A percentile compares a stretch with the other conserved stretches of the same genome.
These are phyloP conservation scores for Pipistrellus pygmaeus DNA, from an alignment of 2,797 vertebrate genomes.

Conservation along the genomic window DNA sequence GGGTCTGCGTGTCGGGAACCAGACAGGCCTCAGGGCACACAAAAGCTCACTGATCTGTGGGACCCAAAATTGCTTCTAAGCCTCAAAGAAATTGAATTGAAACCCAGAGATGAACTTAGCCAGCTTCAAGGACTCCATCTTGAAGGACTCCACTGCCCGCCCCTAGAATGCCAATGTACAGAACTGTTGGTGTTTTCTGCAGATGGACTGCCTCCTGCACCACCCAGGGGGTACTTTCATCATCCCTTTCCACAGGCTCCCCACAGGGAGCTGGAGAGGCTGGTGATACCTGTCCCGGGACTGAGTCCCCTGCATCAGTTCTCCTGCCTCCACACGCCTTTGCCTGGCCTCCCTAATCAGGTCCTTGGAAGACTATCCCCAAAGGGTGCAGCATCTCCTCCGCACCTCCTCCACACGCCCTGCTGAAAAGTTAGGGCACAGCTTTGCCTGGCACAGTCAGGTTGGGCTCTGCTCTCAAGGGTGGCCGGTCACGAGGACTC, in stretches of 20 bases:
- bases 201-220: not conserved
- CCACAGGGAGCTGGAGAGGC: not conserved
- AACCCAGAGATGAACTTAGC: not conserved
- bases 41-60: not conserved
- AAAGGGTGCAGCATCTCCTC: not conserved
- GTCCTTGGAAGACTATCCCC: not conserved
- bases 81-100: not conserved
- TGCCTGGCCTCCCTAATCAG: not conserved
- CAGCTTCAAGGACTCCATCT: not conserved
- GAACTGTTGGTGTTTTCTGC: not conserved
- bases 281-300: not conserved
- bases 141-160: not conserved
- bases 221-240: not conserved
- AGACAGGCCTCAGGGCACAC: not conserved
- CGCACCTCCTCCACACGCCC: not conserved
- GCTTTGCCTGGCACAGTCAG: not conserved
- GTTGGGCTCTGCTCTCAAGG: not conserved
- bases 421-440: not conserved
- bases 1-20: not conserved
- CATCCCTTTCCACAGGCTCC: not conserved
- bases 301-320: not conserved
- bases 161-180: not conserved
- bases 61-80: not conserved
- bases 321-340: not conserved
- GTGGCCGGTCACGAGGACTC: not conserved